These are phyloP conservation scores for Eulacestoma nigropectus DNA, from an alignment of 2,113 vertebrate genomes.

Conservation along the genomic window DNA sequence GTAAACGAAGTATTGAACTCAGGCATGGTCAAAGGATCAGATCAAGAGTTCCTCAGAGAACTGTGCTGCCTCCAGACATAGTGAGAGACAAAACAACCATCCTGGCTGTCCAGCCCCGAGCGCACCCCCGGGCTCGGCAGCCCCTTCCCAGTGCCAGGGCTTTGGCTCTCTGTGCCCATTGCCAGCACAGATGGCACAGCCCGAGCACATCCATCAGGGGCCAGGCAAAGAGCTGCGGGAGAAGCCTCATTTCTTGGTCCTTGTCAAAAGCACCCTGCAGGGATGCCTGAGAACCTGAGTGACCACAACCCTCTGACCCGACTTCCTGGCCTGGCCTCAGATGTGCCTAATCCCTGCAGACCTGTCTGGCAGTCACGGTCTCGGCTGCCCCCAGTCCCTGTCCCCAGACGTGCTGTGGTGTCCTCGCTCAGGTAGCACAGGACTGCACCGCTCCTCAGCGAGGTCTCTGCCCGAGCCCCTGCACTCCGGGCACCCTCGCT, in stretches of 20 bases:
- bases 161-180: background rate
- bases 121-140: accelerated
- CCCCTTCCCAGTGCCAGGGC: background rate
- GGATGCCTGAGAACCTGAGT: background rate
- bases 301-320: background rate
- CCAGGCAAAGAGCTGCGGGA: background rate
- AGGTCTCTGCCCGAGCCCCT: background rate
- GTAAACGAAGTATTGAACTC: background rate
- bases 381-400: accelerated
- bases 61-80: background rate
- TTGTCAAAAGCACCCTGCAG: background rate
- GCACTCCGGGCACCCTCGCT: accelerated
- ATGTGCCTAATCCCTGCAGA: background rate
- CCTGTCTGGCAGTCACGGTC: background rate
- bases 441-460: accelerated
- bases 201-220: background rate
- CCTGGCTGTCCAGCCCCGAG: background rate
- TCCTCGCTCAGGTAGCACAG: background rate
- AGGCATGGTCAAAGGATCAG: background rate
- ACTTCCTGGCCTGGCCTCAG: background rate
- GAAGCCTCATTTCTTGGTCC: background rate
- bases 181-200: background rate
- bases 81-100: background rate
- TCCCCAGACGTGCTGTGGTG: background rate
- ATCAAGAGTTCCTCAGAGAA: background rate